Evolutionary conservation across 2,113 vertebrate species (phyloP), one percentile per base, ranked within the genome.

Genomic region (Cardinalis cardinalis): DNA sequence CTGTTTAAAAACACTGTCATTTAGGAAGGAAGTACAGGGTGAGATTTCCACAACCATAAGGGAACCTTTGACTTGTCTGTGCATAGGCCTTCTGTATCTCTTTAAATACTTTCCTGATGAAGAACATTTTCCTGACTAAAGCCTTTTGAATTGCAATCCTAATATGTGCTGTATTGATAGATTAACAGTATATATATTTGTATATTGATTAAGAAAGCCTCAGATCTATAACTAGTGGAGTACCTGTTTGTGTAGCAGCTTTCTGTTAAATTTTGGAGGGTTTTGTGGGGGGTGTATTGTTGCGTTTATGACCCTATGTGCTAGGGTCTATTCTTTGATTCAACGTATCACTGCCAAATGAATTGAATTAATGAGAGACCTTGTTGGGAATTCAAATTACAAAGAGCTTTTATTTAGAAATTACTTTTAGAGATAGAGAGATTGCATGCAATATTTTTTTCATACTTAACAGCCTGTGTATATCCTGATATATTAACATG

Each of bases 281-380:
- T 0, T 18, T 40, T 19, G 21, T 12, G 1, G 7, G 7, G 12
- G 3, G 3, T 48, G 6, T 8, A 48, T 29, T 43, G 2, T 14
- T 43, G 6, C 1, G 4, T 24, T 59, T 65, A 43, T 43, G 28
- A 32, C 6, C 7, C 4, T 64, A 3, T 46, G 84, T 8, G 1
- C 32, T 51, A 29, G 36, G 46, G 52, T 76, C 13, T 48, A 28
- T 66, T 74, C 26, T 74, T 70, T 49, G 17, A 55, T 55, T 63
- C 64, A 75, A 3, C 0, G 0, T 49, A 75, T 21, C 28, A 29
- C 41, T 80, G 46, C 28, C n/a, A 64, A 90, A 88, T 85, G 6
- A 66, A 61, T 14, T 56, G 3, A 84, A 84, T 56, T 90, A 44
- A 85, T 49, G 17, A 21, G 28, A 68, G 7, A 68, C 25, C 11